Evolutionary conservation across 2,113 vertebrate species (phyloP).

Genomic region (Oceanites oceanicus): DNA sequence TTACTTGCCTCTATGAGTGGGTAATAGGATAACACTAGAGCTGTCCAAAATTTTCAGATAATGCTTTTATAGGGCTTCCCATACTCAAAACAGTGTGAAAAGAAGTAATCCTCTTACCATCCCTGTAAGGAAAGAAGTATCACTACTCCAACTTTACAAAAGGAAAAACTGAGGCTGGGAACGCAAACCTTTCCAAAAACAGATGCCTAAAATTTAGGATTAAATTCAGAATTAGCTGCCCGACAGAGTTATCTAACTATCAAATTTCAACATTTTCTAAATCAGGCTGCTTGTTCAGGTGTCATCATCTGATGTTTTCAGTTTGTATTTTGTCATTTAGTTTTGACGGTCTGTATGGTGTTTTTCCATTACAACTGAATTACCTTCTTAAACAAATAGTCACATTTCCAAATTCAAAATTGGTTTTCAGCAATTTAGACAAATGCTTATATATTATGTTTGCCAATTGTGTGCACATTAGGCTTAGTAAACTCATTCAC

Average conservation of each 20-base stretch:
- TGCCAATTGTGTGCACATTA: not conserved
- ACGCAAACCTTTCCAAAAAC: not conserved
- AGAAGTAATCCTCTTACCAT: not conserved
- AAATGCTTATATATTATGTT: not conserved
- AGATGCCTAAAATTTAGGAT: not conserved
- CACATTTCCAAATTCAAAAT: slow-evolving; percentile 4
- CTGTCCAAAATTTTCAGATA: not conserved
- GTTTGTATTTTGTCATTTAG: not conserved
- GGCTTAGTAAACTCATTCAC: not conserved
- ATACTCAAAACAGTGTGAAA: not conserved
- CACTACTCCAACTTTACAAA: not conserved
- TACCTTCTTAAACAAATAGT: not conserved
- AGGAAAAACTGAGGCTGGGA: not conserved
- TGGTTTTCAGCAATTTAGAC: not conserved
- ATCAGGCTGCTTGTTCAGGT: not conserved
- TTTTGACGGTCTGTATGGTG: not conserved
- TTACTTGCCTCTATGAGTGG: not conserved
- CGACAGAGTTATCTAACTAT: not conserved
- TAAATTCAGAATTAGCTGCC: not conserved
- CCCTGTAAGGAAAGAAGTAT: not conserved
- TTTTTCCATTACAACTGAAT: not conserved
- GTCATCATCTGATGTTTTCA: not conserved
- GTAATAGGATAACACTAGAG: not conserved
- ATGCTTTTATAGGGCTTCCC: not conserved
- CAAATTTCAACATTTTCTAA: not conserved